phyloP scores from a whole-genome alignment of 2,888 invertebrate species.

The Drepanosiphum platanoidis region DNA sequence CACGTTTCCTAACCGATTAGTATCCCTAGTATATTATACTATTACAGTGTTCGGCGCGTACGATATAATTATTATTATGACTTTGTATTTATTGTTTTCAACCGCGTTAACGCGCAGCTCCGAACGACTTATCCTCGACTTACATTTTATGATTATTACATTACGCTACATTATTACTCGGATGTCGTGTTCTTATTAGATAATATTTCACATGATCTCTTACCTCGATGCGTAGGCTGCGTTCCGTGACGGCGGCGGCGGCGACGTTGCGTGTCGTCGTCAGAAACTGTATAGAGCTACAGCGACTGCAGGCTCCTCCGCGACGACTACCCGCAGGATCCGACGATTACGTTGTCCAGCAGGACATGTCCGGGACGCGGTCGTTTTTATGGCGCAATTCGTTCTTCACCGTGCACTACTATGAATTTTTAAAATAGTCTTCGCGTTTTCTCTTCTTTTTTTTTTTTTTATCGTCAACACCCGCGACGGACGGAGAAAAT shows the following conservation, averaged over 20 bases:
- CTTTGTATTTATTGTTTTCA: background rate
- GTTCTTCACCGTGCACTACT: background rate
- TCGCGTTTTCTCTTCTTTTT: background rate
- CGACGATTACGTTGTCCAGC: background rate
- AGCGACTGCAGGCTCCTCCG: background rate
- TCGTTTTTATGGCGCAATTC: too few relatives aligned
- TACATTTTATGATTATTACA: background rate
- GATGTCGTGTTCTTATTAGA: background rate
- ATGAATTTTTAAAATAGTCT: background rate
- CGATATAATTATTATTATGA: too few relatives aligned
- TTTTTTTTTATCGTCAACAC: background rate
- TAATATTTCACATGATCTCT: slow-evolving; percentile 9
- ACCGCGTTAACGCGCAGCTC: background rate
- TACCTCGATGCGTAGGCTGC: background rate
- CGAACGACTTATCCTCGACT: background rate
- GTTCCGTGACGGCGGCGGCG: slow-evolving; percentile 12
- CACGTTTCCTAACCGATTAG: background rate
- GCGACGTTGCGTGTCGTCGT: background rate
- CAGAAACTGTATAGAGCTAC: background rate
- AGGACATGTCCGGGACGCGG: background rate
- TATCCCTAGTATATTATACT: too few relatives aligned
- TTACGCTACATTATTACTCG: background rate
- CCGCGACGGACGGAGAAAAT: too few relatives aligned
- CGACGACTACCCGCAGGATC: background rate
- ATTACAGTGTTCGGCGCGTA: too few relatives aligned